Conservation (phyloP, 2,113 vertebrate species). For the Syngnathoides biaculeatus region DNA sequence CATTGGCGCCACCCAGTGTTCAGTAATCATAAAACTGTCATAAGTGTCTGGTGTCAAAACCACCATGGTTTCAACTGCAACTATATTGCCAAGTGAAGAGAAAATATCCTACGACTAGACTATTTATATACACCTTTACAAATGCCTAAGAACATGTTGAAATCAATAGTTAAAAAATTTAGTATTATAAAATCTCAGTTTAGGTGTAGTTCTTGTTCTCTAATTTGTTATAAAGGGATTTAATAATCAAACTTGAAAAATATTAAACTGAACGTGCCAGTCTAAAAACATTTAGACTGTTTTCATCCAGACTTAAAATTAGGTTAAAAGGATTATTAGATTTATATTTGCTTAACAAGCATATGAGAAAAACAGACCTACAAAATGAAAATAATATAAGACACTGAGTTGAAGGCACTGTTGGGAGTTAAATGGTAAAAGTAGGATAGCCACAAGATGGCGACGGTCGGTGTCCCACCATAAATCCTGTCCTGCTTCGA, state of each 20-base stretch:
- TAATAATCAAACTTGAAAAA: background rate
- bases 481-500: background rate
- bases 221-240: background rate
- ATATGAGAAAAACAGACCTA: background rate
- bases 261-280: background rate
- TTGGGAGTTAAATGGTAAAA: background rate
- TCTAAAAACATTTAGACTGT: background rate
- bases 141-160: too few relatives aligned
- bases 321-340: background rate
- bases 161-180: too few relatives aligned
- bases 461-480: background rate
- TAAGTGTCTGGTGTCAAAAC: too few relatives aligned
- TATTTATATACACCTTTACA: too few relatives aligned
- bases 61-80: too few relatives aligned
- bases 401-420: background rate
- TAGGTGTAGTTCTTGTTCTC: too few relatives aligned
- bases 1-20: too few relatives aligned
- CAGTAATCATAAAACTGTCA: too few relatives aligned
- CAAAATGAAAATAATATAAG: background rate
- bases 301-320: background rate
- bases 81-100: too few relatives aligned
- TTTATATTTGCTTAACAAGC: background rate
- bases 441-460: background rate
- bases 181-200: too few relatives aligned
- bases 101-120: too few relatives aligned